A percentile compares a stretch with the other conserved stretches of the same genome.
phyloP scores from a whole-genome alignment of 2,888 invertebrate species.

The Parapristionchus giblindavisi region DNA sequence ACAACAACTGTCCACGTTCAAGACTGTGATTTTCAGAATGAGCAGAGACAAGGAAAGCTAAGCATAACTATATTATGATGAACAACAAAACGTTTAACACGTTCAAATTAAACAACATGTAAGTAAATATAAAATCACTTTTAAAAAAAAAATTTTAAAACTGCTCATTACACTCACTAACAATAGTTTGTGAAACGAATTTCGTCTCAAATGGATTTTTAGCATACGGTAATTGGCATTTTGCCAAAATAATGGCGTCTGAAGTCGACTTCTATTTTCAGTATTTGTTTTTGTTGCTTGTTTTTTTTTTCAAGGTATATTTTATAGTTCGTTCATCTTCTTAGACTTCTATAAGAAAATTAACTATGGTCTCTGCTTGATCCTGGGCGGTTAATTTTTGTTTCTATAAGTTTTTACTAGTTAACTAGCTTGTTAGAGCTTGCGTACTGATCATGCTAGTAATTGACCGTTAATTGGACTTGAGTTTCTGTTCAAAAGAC shows the following conservation, averaged over 20 bases:
- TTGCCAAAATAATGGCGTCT: no score
- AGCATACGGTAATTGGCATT: constrained; percentile 20
- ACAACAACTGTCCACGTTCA: no score
- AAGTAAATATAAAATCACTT: background rate
- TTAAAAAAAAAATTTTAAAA: background rate
- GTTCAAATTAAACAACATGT: background rate
- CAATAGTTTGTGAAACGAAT: no score
- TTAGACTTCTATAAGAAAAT: background rate
- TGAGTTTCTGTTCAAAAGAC: background rate
- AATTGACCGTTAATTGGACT: background rate
- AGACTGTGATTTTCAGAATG: no score
- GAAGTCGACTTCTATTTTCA: no score
- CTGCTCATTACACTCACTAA: no score
- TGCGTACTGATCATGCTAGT: background rate
- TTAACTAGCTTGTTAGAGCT: background rate
- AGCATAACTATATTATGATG: background rate
- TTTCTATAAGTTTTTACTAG: background rate
- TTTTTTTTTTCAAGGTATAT: background rate
- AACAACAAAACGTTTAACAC: background rate
- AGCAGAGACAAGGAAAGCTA: no score
- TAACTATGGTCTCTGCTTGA: constrained; percentile 5
- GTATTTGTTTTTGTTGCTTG: no score
- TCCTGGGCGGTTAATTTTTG: background rate
- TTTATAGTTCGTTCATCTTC: background rate
- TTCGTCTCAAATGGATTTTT: background rate